Conservation (phyloP, 1,140 invertebrate species). For the Solenopsis fugax region DNA sequence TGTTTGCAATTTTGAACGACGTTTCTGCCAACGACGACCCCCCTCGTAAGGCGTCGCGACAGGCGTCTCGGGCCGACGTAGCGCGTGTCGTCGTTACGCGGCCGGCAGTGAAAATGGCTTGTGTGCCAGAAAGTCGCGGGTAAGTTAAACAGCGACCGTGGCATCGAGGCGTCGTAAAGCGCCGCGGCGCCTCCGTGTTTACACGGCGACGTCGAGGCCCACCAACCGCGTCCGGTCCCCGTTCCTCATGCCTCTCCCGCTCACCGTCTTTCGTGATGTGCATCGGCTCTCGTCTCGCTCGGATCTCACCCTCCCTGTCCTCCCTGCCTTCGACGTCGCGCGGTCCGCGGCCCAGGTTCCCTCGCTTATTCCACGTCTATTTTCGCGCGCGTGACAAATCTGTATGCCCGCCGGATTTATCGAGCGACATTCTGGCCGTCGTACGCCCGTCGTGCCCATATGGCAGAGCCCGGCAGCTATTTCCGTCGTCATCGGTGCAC, state of each 20-base stretch:
- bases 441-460: slow-evolving; percentile 69
- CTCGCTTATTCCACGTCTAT: slow-evolving; percentile 71
- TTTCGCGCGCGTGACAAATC: slow-evolving; percentile 77
- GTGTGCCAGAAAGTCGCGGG: slow-evolving; percentile 81
- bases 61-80: slow-evolving; percentile 66
- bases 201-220: slow-evolving; percentile 81
- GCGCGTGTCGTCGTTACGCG: slow-evolving; percentile 79
- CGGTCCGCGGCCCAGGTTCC: slow-evolving; percentile 27
- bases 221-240: slow-evolving; percentile 80
- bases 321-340: slow-evolving; percentile 7
- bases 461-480: slow-evolving; percentile 71
- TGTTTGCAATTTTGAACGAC: slow-evolving; percentile 55
- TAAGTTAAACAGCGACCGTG: slow-evolving; percentile 83
- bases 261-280: neutral
- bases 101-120: slow-evolving; percentile 79
- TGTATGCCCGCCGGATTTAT: slow-evolving; percentile 74
- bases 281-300: slow-evolving; percentile 21
- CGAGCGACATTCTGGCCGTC: slow-evolving; percentile 73
- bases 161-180: slow-evolving; percentile 84
- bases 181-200: slow-evolving; percentile 85
- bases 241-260: slow-evolving; percentile 66
- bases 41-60: slow-evolving; percentile 77
- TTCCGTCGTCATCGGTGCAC: slow-evolving; percentile 64
- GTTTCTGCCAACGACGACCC: slow-evolving; percentile 63
- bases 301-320: slow-evolving; percentile 2